Evolutionary conservation across 2,113 vertebrate genomes (phyloP).

Genomic region (Onychorhynchus coronatus): DNA sequence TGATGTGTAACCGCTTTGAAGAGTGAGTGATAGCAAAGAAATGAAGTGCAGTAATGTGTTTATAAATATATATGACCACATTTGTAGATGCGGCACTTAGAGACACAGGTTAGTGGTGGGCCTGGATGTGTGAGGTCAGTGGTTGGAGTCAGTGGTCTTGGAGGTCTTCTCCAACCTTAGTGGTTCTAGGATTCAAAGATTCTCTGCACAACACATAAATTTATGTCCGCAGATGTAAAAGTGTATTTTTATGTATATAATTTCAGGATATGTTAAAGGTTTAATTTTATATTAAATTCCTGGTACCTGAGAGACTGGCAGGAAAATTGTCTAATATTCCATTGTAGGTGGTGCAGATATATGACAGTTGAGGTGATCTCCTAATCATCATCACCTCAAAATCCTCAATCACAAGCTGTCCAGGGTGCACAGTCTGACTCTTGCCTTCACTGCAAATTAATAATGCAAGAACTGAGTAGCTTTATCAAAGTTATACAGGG

Average conservation of each 20-base stretch:
- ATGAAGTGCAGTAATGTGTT: not conserved
- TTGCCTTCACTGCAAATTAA: not conserved
- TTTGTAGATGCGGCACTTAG: not conserved
- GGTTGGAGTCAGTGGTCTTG: not conserved
- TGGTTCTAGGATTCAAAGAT: not conserved
- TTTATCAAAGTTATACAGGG: not conserved
- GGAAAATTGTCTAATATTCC: not conserved
- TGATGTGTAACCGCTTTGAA: not conserved
- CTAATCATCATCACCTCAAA: not conserved
- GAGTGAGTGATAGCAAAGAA: not conserved
- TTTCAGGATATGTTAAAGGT: not conserved
- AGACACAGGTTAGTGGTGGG: rapidly evolving
- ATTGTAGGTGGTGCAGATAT: not conserved
- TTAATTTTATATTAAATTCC: not conserved
- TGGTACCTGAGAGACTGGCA: not conserved
- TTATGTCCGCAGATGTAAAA: not conserved
- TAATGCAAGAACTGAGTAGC: not conserved
- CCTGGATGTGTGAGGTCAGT: not conserved
- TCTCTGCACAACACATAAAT: not conserved
- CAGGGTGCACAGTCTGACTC: not conserved
- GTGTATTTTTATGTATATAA: not conserved
- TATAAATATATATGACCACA: not conserved
- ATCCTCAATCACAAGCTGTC: not conserved
- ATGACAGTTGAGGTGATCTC: not conserved
- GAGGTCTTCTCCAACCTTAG: not conserved